Evolutionary conservation across 2,113 vertebrate genomes (phyloP).

Genomic region (Chlorodrepanis virens): DNA sequence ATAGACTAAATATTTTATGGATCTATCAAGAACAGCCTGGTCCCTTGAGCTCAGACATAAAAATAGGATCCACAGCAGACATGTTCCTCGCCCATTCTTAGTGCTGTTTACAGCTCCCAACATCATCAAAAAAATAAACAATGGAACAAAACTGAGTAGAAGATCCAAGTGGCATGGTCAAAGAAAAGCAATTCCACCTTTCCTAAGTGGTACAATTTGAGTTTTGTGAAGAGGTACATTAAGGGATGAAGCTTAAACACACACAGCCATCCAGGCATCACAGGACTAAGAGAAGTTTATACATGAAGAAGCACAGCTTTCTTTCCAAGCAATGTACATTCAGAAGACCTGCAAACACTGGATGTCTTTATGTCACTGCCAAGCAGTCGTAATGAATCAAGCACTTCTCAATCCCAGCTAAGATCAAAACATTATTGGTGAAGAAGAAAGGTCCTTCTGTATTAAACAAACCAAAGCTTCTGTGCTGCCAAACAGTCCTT

Average conservation of each 20-base stretch:
- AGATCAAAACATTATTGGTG: constrained; percentile 43
- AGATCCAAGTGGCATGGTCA: not conserved
- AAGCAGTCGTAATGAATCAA: not conserved
- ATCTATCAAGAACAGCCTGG: not conserved
- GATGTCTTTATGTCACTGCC: constrained; percentile 43
- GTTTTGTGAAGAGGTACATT: not conserved
- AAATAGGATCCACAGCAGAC: not conserved
- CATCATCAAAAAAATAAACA: not conserved
- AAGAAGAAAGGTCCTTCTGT: constrained; percentile 48
- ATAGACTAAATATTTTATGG: not conserved
- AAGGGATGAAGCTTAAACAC: not conserved
- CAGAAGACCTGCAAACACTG: constrained; percentile 39
- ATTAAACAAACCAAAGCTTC: constrained; percentile 32
- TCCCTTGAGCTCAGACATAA: not conserved
- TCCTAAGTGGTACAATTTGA: not conserved
- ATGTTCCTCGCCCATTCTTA: fast-evolving
- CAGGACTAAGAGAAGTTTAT: not conserved
- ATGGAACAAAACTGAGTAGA: not conserved
- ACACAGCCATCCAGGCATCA: not conserved
- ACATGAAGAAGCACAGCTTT: constrained; percentile 1
- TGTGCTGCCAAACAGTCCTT: not conserved
- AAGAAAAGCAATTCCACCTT: not conserved
- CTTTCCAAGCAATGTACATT: not conserved
- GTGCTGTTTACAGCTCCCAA: not conserved
- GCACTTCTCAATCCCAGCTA: constrained; percentile 6